Evolutionary conservation across 2,888 invertebrate species (phyloP).

Genomic region (Magallana nippona): DNA sequence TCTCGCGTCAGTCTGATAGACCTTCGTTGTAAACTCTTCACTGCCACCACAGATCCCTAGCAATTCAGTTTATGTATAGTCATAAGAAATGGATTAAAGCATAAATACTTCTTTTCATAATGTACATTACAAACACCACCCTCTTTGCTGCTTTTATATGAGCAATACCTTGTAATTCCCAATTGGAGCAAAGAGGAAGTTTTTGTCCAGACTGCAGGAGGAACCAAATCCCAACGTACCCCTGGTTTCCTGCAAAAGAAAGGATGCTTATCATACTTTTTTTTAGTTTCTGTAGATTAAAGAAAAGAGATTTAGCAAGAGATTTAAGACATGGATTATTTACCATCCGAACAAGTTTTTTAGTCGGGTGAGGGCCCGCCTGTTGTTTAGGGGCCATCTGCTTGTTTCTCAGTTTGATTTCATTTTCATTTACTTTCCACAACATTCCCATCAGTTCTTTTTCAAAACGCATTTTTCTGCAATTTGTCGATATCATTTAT

Average conservation of each 20-base stretch:
- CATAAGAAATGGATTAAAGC: too few species aligned
- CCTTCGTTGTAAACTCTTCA: constrained; percentile 85
- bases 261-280: not conserved
- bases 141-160: too few species aligned
- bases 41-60: constrained; percentile 84
- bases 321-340: not conserved
- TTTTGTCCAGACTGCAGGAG: constrained; percentile 71
- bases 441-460: constrained; percentile 64
- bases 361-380: constrained; percentile 48
- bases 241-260: constrained; percentile 64
- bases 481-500: constrained; percentile 6
- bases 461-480: constrained; percentile 62
- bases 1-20: constrained; percentile 67
- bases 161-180: constrained; percentile 73
- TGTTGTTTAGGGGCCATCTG: constrained; percentile 43
- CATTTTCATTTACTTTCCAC: constrained; percentile 67
- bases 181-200: constrained; percentile 69
- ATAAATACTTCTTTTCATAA: too few species aligned
- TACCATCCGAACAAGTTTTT: constrained; percentile 58
- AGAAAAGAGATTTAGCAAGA: not conserved
- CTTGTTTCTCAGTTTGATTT: constrained; percentile 63
- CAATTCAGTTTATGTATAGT: not conserved
- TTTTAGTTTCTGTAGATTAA: not conserved
- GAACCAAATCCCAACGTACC: constrained; percentile 71
- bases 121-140: too few species aligned